Evolutionary conservation across 64 coral and sea anemone genomes (phyloP).

Genomic region (Montipora capricornis): DNA sequence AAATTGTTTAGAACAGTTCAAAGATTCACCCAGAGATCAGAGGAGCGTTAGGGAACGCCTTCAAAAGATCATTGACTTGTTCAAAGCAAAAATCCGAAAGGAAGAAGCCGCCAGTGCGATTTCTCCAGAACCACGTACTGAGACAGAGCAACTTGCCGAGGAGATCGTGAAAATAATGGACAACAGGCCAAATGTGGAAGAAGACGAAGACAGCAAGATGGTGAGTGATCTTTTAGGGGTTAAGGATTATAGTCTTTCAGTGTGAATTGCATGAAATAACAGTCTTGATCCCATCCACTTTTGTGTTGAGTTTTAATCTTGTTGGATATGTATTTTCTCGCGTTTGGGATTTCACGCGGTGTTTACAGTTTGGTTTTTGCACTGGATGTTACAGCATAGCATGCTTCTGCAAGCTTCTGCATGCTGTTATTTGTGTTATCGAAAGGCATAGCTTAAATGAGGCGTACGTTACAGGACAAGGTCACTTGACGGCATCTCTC

Average conservation of each 20-base stretch:
- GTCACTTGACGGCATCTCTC: not conserved
- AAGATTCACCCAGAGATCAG: conserved; percentile 11
- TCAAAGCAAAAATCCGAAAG: no score
- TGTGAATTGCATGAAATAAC: not conserved
- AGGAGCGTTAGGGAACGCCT: conserved; percentile 4
- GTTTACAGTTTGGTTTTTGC: not conserved
- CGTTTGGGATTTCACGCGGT: not conserved
- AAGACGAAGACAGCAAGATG: no score
- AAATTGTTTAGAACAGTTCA: not conserved
- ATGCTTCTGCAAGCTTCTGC: not conserved
- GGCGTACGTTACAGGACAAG: not conserved
- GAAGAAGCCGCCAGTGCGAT: no score
- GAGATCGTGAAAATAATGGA: no score
- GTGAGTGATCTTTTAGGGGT: not conserved
- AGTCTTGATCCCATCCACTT: not conserved
- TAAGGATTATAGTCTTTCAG: not conserved
- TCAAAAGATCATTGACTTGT: not conserved
- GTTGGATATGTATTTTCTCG: conserved; percentile 7
- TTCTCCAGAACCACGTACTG: no score
- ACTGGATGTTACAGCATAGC: not conserved
- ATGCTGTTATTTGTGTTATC: not conserved
- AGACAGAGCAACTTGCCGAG: no score
- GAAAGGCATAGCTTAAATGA: not conserved
- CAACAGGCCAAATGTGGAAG: no score
- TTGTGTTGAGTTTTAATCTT: conserved; percentile 14